A percentile compares a stretch with the other conserved stretches of the same genome.
Evolutionary conservation across 1,140 invertebrate species (phyloP).

Genomic region (Campodea augens): DNA sequence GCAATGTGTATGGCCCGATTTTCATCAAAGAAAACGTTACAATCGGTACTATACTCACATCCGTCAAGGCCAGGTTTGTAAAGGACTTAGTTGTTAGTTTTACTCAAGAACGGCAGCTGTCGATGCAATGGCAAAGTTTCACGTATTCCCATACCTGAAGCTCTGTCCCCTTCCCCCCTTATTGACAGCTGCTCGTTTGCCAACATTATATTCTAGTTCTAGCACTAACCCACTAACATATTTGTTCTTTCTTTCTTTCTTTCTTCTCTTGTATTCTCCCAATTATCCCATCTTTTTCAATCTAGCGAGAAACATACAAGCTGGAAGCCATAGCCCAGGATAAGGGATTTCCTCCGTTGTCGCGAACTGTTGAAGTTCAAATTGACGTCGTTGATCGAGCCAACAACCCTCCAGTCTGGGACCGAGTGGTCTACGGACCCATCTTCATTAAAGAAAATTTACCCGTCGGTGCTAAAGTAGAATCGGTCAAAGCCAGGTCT

Average conservation of each 20-base stretch:
- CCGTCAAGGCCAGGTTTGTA: slow-evolving; percentile 94
- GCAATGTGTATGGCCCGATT: slow-evolving; percentile 80
- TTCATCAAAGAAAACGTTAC: slow-evolving; percentile 94
- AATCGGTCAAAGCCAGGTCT: slow-evolving; percentile 94
- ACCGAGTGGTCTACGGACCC: slow-evolving; percentile 84
- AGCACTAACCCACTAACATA: too few species aligned
- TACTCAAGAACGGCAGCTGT: background rate
- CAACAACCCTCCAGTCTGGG: slow-evolving; percentile 93
- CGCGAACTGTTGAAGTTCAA: slow-evolving; percentile 84
- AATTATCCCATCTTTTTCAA: slow-evolving; percentile 32
- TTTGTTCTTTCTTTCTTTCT: slow-evolving; percentile 38
- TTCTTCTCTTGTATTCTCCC: slow-evolving; percentile 34
- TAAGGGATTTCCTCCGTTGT: slow-evolving; percentile 81
- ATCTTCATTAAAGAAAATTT: slow-evolving; percentile 93
- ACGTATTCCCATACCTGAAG: slow-evolving; percentile 19
- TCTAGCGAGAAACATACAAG: slow-evolving; percentile 88
- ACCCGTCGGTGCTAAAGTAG: slow-evolving; percentile 86
- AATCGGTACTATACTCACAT: slow-evolving; percentile 89
- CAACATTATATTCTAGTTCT: too few species aligned
- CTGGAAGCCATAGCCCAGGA: slow-evolving; percentile 91
- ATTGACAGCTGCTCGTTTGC: too few species aligned
- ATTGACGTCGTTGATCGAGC: slow-evolving; percentile 93
- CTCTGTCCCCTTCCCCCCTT: slow-evolving; percentile 22
- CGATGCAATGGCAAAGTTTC: background rate
- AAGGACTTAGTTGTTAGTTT: slow-evolving; percentile 16